A percentile compares a stretch with the other conserved stretches of the same genome.
Evolutionary conservation across 2,113 vertebrate species (phyloP).

Genomic region (Psammodynastes pulverulentus): DNA sequence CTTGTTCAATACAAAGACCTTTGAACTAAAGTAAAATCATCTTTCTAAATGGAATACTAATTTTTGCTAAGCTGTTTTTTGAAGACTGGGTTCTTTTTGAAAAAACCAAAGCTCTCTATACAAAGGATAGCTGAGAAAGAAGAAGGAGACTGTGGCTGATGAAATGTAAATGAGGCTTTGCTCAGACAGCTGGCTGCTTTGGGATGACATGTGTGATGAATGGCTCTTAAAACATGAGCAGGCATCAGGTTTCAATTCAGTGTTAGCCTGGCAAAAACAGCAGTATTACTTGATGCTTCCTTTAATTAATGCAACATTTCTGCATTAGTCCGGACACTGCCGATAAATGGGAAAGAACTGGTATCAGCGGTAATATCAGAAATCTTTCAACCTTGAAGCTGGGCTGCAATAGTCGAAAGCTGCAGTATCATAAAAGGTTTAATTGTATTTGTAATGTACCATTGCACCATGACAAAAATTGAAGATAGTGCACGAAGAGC

Average conservation of each 20-base stretch:
- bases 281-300: conserved; percentile 83
- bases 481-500: conserved; percentile 73
- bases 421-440: conserved; percentile 73
- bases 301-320: conserved; percentile 85
- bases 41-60: conserved; percentile 71
- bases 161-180: conserved; percentile 87
- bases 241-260: conserved; percentile 88
- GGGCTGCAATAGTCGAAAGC: conserved; percentile 75
- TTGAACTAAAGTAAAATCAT: conserved; percentile 70
- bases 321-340: conserved; percentile 76
- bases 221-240: conserved; percentile 88
- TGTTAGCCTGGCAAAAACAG: conserved; percentile 82
- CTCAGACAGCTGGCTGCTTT: conserved; percentile 88
- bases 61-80: conserved; percentile 74
- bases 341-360: conserved; percentile 76
- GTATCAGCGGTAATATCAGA: conserved; percentile 80
- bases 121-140: conserved; percentile 63
- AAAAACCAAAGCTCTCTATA: conserved; percentile 69
- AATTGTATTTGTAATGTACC: conserved; percentile 86
- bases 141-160: conserved; percentile 72
- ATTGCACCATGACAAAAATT: conserved; percentile 79
- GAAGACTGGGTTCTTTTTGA: conserved; percentile 64
- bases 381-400: conserved; percentile 82
- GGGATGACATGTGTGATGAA: conserved; percentile 96
- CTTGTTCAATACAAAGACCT: conserved; percentile 59